phyloP scores from a whole-genome alignment of 30 jellyfish, hydroid and myxozoan genomes.

The Hydractinia symbiolongicarpus region DNA sequence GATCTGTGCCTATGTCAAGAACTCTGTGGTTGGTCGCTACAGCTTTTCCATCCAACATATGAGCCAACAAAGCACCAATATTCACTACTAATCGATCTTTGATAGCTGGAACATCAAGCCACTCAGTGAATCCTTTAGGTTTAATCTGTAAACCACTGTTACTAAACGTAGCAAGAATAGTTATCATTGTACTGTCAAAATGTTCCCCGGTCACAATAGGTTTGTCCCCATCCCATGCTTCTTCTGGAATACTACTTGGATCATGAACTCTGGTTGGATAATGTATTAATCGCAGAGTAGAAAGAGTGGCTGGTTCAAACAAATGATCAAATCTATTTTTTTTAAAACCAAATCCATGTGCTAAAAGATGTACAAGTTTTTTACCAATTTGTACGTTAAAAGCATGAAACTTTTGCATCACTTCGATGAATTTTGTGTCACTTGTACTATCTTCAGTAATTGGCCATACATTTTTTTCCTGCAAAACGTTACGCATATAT shows the following conservation, averaged over 20 bases:
- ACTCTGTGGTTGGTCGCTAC: slow-evolving; percentile 79
- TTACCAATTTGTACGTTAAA: slow-evolving; percentile 25
- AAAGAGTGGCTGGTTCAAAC: slow-evolving; percentile 41
- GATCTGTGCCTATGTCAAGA: slow-evolving; percentile 51
- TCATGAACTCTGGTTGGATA: slow-evolving; percentile 57
- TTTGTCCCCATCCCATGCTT: slow-evolving; percentile 60
- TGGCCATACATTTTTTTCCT: slow-evolving; percentile 73
- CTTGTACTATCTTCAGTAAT: slow-evolving; percentile 26
- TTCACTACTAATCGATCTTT: slow-evolving; percentile 47
- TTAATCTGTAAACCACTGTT: slow-evolving; percentile 65
- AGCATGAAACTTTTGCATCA: slow-evolving; percentile 29
- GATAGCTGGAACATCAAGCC: slow-evolving; percentile 66
- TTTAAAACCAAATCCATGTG: slow-evolving; percentile 57
- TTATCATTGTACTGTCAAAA: slow-evolving; percentile 48
- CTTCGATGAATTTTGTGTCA: slow-evolving; percentile 29
- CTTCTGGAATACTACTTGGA: slow-evolving; percentile 41
- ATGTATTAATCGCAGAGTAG: slow-evolving; percentile 66
- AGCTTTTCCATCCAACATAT: slow-evolving; percentile 37
- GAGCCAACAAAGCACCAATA: slow-evolving; percentile 46
- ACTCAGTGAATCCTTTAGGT: slow-evolving; percentile 39
- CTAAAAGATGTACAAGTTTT: slow-evolving; percentile 39
- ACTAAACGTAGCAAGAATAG: slow-evolving; percentile 62
- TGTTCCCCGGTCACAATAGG: slow-evolving; percentile 77
- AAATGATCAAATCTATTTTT: slow-evolving; percentile 24
- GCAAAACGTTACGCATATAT: slow-evolving; percentile 56